Base-by-base conservation (phyloP, 2,797 vertebrate genomes). In the Malurus splendens region DNA sequence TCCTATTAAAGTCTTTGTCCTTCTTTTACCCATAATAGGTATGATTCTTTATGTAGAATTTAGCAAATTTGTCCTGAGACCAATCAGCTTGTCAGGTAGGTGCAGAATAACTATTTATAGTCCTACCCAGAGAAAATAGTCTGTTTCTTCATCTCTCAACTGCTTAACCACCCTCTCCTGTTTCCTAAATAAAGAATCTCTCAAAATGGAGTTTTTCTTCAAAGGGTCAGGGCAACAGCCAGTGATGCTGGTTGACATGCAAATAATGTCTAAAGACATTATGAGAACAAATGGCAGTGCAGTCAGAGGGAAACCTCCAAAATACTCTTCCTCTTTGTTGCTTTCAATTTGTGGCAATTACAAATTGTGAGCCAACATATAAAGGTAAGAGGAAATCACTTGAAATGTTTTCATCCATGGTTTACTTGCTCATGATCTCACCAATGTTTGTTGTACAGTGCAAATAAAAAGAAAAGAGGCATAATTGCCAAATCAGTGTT, bases 21-120 rank as follows among this genome's bases (percentile, higher is more conserved):
- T 82, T 54, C 57, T 61, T 78, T 85, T 95, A 88, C 91, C 97
- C 92, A 70, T 97, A 95, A 95, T 94, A 95, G 96, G 96, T 32
- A 85, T 20, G 88, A 85, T 94, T 94, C 80, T 75, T 87, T 87
- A 87, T 88, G 92, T 39, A 87, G 93, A 90, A 90, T 77, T 86
- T 86, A 93, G 92, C 93, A 83, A 89, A 89, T 82, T 86, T 73
- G 83, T 75, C 70, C 45, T 75, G 39, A 86, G 82, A 87, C 95
- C 95, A 96, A 89, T 95, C 90, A 90, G 75, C 87, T 52, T 65
- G 56, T 74, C 67, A 66, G n/a, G 75, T 89, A 90, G 76, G 67
- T 90, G 83, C 66, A 90, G 90, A 94, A 81, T 84, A 68, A 87
- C 82, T 82, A 89, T 90, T 91, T 86, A 90, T 93, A 89, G 91